These are phyloP conservation scores for Apamea anceps DNA, from an alignment of 2,888 invertebrate species.

Conservation along the genomic window DNA sequence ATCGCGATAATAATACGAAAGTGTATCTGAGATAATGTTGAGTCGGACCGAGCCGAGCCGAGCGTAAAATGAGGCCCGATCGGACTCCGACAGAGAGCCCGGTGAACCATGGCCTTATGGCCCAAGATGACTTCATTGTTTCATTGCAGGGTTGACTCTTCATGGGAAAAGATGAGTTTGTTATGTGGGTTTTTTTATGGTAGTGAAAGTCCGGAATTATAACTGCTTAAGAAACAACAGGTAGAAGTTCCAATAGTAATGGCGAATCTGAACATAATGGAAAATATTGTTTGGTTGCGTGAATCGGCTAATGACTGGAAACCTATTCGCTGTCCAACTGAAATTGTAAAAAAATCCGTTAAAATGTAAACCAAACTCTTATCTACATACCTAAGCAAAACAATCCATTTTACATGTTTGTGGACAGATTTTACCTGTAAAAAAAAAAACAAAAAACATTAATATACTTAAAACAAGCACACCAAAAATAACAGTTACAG, in stretches of 20 bases:
- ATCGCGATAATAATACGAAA: slow-evolving; percentile 76
- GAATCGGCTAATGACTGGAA: not conserved
- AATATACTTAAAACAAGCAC: not conserved
- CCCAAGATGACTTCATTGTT: slow-evolving; percentile 69
- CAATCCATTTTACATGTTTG: slow-evolving; percentile 36
- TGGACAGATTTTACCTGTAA: slow-evolving; percentile 52
- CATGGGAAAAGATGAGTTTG: slow-evolving; percentile 41
- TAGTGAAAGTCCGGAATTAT: not conserved
- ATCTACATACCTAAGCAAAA: slow-evolving; percentile 57
- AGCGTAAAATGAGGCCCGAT: slow-evolving; percentile 74
- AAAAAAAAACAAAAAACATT: slow-evolving; percentile 31
- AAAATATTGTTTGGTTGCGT: no score
- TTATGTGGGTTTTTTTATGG: not conserved
- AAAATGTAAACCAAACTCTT: not conserved
- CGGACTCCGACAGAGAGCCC: slow-evolving; percentile 62
- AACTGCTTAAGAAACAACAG: slow-evolving; percentile 2
- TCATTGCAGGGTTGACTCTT: slow-evolving; percentile 42
- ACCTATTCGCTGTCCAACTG: not conserved
- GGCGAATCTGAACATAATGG: no score
- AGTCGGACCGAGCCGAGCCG: slow-evolving; percentile 44
- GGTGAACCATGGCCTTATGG: slow-evolving; percentile 70
- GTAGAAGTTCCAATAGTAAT: not conserved
- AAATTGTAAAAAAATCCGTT: not conserved
- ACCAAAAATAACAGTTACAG: slow-evolving; percentile 16
- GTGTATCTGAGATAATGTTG: slow-evolving; percentile 68